Evolutionary conservation across 2,113 vertebrate species (phyloP), one percentile per base, ranked within the genome.

Genomic region (Aspiorhynchus laticeps): DNA sequence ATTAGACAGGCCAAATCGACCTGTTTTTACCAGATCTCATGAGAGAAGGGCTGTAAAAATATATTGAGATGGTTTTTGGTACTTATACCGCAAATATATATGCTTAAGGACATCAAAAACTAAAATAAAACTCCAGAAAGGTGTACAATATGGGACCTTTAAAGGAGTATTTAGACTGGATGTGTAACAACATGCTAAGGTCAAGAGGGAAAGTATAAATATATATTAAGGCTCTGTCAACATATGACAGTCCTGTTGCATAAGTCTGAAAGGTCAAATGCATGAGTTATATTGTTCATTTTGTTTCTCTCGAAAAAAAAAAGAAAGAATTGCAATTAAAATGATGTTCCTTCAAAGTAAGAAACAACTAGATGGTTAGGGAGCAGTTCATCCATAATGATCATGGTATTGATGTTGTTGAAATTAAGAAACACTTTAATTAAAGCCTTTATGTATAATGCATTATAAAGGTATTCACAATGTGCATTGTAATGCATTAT

Each of bases 241-340:
- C 77, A 80, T 59, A 36, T 36, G 5, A n/a, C 77, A 79, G 31
- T 80, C 19, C 6, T 36, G 14, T 38, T 78, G 28, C 26, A 19
- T 33, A 53, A 78, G 19, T 78, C 26, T 78, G 9, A 33, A 48
- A 79, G 48, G 31, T 79, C 51, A 80, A 4, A 59, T 36, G 31
- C 10, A 38, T 56, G 48, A 78, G 76, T 53, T 78, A 56, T 38
- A 80, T 80, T 36, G 51, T 59, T 80, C 51, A 71, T 69, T 15
- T 56, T 48, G 14, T 5, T 48, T 48, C 41, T 76, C 74, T 36
- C 31, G 15, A 33, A 11, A 14, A 5, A 19, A 36, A 78, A 21
- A 5, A 19, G n/a, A 78, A 21, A 4, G 19, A 53, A 33, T 21
- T 17, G n/a, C 6, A 12, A 8, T 76, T n/a, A 43, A 46, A 31